Percentiles rank a stretch among this genome's conserved stretches.
Evolutionary conservation across 2,113 vertebrate species (phyloP).

Genomic region (Laticauda laticaudata): DNA sequence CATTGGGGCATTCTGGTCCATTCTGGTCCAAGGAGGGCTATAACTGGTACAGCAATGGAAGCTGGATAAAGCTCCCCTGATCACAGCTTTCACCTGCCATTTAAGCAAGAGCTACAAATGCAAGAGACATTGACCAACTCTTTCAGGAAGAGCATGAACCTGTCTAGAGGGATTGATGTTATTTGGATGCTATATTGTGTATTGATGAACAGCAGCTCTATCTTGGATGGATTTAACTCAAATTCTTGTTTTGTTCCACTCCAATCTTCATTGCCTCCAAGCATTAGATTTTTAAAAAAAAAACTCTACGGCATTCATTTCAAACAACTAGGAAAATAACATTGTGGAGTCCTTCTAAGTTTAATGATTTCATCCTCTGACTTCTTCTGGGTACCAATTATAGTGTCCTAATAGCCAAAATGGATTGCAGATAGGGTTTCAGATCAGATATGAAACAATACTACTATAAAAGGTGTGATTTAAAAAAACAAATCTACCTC

Average conservation of each 20-base stretch:
- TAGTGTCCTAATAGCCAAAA: background rate
- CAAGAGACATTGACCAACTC: background rate
- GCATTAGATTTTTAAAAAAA: background rate
- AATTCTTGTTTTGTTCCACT: background rate
- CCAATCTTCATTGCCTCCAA: background rate
- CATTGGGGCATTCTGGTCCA: background rate
- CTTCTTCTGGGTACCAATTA: background rate
- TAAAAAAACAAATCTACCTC: slow-evolving; percentile 58
- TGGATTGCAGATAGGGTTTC: background rate
- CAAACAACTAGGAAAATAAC: background rate
- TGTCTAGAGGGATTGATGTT: background rate
- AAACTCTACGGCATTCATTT: background rate
- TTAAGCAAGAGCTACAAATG: background rate
- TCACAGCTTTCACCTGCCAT: background rate
- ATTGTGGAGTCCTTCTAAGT: background rate
- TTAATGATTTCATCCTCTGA: background rate
- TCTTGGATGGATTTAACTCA: background rate
- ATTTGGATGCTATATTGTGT: background rate
- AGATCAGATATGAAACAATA: background rate
- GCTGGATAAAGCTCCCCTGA: background rate
- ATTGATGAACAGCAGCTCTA: background rate
- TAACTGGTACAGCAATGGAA: background rate
- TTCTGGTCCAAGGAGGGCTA: background rate
- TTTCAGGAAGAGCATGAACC: background rate
- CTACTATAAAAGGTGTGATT: background rate